Percentiles rank a stretch among this genome's conserved stretches.
Conservation (phyloP, 2,797 vertebrate species). For the Pantherophis vulpinus region DNA sequence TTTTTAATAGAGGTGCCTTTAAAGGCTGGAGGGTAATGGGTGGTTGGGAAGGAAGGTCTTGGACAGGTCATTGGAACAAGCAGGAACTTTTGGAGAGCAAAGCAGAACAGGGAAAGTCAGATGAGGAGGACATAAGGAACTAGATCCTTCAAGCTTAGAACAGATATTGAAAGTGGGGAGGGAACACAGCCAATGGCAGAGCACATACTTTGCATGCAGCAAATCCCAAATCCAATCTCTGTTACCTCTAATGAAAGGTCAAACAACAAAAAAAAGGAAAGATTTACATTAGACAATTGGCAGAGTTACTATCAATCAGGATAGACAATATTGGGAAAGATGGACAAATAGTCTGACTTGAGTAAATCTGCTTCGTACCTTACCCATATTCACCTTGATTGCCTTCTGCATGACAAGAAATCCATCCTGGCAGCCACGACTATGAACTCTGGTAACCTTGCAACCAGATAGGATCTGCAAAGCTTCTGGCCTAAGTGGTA, state of each 20-base stretch:
- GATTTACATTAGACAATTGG: not conserved
- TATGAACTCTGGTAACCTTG: constrained; percentile 50
- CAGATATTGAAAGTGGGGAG: not conserved
- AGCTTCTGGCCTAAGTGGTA: constrained; percentile 38
- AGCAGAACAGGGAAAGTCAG: not conserved
- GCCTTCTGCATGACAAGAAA: not conserved
- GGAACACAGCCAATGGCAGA: not conserved
- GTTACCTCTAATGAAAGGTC: not conserved
- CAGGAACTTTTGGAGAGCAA: not conserved
- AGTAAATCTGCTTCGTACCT: not conserved
- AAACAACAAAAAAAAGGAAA: not conserved
- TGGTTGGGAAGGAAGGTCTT: not conserved
- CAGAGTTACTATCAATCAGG: not conserved
- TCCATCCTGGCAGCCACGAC: not conserved
- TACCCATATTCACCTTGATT: not conserved
- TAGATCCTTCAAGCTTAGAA: not conserved
- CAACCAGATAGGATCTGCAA: constrained; percentile 52
- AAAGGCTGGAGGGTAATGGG: not conserved
- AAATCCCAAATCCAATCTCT: not conserved
- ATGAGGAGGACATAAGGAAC: not conserved
- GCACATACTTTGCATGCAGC: not conserved
- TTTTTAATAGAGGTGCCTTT: not conserved
- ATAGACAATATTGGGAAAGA: not conserved
- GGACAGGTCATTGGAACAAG: not conserved
- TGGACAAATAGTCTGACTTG: not conserved